These are phyloP conservation scores for Rhipidura dahli DNA, from an alignment of 2,113 vertebrate genomes.

Conservation along the genomic window DNA sequence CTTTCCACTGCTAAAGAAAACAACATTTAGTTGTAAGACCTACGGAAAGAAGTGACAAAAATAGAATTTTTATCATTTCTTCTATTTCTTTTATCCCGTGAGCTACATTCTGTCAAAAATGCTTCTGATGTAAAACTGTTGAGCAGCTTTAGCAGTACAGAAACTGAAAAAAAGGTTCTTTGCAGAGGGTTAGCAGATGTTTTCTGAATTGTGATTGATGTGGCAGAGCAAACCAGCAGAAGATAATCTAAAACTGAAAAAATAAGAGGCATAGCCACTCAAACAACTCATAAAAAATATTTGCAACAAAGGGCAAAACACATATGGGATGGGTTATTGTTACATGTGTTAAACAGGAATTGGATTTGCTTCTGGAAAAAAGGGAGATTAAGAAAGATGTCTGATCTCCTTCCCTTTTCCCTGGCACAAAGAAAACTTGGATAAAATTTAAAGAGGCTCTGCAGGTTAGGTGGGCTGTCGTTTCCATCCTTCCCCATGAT, in stretches of 20 bases:
- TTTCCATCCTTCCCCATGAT: not conserved
- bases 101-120: not conserved
- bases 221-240: not conserved
- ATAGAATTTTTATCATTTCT: not conserved
- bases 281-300: not conserved
- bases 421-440: not conserved
- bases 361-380: slow-evolving; percentile 42
- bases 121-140: not conserved
- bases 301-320: slow-evolving; percentile 3
- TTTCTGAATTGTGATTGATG: slow-evolving; percentile 33
- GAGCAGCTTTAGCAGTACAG: not conserved
- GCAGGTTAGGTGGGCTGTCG: not conserved
- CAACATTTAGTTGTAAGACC: not conserved
- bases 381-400: not conserved
- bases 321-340: slow-evolving; percentile 31
- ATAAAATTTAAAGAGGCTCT: not conserved
- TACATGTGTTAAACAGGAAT: slow-evolving; percentile 41
- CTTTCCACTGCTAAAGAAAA: not conserved
- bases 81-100: not conserved
- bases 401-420: not conserved
- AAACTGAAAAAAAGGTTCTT: not conserved
- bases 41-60: not conserved
- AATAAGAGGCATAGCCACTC: not conserved
- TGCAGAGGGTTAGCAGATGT: slow-evolving; percentile 30
- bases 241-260: slow-evolving; percentile 26